A percentile compares a stretch with the other conserved stretches of the same genome.
These are phyloP conservation scores for Xenopus petersii DNA, from an alignment of 2,797 vertebrate species.

Conservation along the genomic window DNA sequence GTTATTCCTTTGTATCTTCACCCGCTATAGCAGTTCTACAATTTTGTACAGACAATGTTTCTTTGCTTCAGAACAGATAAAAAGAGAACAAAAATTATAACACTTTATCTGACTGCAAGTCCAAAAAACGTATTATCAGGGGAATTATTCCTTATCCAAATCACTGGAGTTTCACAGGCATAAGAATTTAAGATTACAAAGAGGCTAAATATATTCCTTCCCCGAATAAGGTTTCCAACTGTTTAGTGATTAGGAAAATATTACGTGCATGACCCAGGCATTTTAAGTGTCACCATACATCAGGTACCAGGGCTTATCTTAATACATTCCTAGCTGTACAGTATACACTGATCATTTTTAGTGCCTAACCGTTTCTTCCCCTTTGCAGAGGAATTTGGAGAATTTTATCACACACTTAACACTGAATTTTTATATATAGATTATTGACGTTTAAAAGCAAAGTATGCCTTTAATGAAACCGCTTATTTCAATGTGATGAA, in stretches of 20 bases:
- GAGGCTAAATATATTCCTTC: conserved; percentile 28
- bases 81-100: too few relatives aligned
- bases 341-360: conserved; percentile 17
- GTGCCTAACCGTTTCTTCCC: conserved; percentile 4
- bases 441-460: conserved; percentile 21
- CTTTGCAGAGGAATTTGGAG: conserved; percentile 16
- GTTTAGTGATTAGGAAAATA: conserved; percentile 39
- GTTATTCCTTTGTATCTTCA: too few relatives aligned
- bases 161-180: neutral
- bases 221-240: conserved; percentile 26
- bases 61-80: too few relatives aligned
- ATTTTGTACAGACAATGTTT: too few relatives aligned
- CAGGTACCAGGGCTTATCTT: conserved; percentile 32
- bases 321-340: conserved; percentile 16
- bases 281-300: conserved; percentile 33
- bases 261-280: conserved; percentile 24
- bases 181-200: conserved; percentile 1
- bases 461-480: conserved; percentile 2
- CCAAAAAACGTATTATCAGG: neutral
- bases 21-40: too few relatives aligned
- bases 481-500: neutral
- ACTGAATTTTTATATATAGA: conserved; percentile 15
- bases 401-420: conserved; percentile 36
- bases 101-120: neutral
- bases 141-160: neutral